A percentile compares a stretch with the other conserved stretches of the same genome.
Conservation (phyloP, 2,113 vertebrate species). For the Gallinago jamesoni region DNA sequence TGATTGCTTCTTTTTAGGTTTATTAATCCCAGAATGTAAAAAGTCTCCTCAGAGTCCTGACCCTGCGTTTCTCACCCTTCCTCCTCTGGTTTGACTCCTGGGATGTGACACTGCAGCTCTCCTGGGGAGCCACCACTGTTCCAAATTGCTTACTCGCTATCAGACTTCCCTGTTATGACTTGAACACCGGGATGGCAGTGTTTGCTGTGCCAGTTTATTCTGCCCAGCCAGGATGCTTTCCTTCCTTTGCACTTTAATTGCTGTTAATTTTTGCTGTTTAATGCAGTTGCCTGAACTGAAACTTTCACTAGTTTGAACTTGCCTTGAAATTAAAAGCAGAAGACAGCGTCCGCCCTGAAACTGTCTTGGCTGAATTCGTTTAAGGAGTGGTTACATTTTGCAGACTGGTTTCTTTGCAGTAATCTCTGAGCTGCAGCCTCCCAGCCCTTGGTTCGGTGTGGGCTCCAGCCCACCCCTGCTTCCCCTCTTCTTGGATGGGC, state of each 20-base stretch:
- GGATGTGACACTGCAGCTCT: neutral
- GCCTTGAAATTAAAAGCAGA: neutral
- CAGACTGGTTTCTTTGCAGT: neutral
- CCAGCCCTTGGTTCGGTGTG: neutral
- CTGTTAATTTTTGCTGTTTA: neutral
- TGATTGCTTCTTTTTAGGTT: neutral
- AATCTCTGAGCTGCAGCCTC: neutral
- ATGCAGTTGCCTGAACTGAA: neutral
- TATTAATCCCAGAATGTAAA: neutral
- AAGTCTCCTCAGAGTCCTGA: neutral
- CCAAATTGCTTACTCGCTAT: rapidly evolving
- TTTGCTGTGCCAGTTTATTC: neutral
- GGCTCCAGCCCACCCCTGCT: neutral
- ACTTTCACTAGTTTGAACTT: neutral
- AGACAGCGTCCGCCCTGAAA: neutral
- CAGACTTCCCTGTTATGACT: neutral
- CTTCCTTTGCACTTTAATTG: neutral
- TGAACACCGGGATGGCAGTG: neutral
- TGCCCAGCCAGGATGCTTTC: neutral
- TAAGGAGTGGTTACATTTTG: neutral
- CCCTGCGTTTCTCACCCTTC: neutral
- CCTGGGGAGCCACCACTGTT: neutral
- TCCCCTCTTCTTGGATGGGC: rapidly evolving
- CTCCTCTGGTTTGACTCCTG: neutral
- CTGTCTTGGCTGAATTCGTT: neutral